These are phyloP conservation scores for Glossophaga mutica DNA, from an alignment of 2,797 vertebrate species.

Conservation along the genomic window DNA sequence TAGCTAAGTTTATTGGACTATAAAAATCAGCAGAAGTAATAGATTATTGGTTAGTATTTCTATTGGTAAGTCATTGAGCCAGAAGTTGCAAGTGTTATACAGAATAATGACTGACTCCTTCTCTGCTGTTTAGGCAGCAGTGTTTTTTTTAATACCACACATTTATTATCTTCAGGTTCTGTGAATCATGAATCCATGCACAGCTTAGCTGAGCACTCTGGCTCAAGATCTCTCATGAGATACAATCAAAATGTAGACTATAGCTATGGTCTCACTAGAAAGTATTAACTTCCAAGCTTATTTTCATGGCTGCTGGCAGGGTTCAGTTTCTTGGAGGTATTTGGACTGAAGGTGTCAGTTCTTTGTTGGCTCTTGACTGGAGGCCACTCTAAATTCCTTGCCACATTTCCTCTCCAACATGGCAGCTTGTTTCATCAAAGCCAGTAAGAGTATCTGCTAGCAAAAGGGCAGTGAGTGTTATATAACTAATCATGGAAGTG, in stretches of 20 bases:
- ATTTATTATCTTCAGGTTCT: conserved; percentile 21
- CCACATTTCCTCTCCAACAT: not conserved
- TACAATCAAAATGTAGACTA: not conserved
- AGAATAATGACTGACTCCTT: not conserved
- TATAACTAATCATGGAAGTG: not conserved
- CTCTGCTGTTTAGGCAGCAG: not conserved
- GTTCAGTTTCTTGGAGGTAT: not conserved
- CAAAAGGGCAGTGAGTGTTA: not conserved
- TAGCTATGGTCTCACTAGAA: not conserved
- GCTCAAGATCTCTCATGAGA: not conserved
- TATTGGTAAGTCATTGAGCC: conserved; percentile 20
- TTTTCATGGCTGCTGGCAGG: not conserved
- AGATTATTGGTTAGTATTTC: conserved; percentile 43
- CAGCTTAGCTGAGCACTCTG: not conserved
- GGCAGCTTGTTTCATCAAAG: not conserved
- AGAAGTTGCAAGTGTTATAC: not conserved
- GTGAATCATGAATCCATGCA: not conserved
- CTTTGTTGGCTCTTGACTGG: not conserved
- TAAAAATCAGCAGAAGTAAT: conserved; percentile 35
- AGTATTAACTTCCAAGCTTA: not conserved
- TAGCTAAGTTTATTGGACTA: conserved; percentile 31
- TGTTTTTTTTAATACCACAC: not conserved
- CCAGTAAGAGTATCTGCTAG: not conserved
- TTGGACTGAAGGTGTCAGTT: not conserved
- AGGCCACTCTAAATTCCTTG: not conserved